Percentiles rank a stretch among this genome's conserved stretches.
Conservation (phyloP, 2,797 vertebrate genomes). For the Mastacembelus armatus region DNA sequence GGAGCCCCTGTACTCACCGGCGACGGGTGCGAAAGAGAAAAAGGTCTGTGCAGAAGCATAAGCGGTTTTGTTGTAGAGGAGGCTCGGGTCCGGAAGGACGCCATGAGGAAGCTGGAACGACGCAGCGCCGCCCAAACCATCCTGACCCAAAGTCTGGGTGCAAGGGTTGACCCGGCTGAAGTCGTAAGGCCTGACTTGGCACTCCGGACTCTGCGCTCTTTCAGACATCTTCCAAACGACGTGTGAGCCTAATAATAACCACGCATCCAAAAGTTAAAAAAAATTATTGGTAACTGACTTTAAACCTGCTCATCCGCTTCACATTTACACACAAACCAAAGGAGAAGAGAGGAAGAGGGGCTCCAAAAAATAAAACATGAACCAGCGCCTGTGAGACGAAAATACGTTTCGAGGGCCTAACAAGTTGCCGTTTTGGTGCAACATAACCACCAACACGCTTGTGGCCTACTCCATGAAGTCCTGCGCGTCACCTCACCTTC, state of each 20-base stretch:
- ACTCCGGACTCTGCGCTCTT: conserved; percentile 78
- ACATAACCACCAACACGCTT: conserved; percentile 41
- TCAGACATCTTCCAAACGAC: conserved; percentile 78
- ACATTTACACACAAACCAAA: conserved; percentile 6
- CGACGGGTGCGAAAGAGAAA: conserved; percentile 77
- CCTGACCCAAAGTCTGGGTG: conserved; percentile 71
- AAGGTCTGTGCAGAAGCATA: conserved; percentile 80
- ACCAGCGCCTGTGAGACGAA: background rate
- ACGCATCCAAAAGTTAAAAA: background rate
- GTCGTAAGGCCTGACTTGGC: conserved; percentile 76
- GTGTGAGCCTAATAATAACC: background rate
- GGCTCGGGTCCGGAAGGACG: conserved; percentile 79
- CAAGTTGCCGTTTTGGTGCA: conserved; percentile 14
- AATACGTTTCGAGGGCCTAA: background rate
- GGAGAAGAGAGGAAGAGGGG: background rate
- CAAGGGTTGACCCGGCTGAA: conserved; percentile 78
- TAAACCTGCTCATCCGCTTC: conserved; percentile 24
- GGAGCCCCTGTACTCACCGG: conserved; percentile 76
- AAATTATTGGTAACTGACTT: background rate
- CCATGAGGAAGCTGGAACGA: conserved; percentile 79
- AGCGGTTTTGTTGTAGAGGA: conserved; percentile 80
- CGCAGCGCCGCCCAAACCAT: conserved; percentile 65
- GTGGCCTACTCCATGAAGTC: conserved; percentile 52
- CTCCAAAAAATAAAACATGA: background rate
- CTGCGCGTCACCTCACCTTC: conserved; percentile 48